A percentile compares a stretch with the other conserved stretches of the same genome.
phyloP scores from a whole-genome alignment of 2,797 vertebrate genomes.

The Sebastes melanostomus region DNA sequence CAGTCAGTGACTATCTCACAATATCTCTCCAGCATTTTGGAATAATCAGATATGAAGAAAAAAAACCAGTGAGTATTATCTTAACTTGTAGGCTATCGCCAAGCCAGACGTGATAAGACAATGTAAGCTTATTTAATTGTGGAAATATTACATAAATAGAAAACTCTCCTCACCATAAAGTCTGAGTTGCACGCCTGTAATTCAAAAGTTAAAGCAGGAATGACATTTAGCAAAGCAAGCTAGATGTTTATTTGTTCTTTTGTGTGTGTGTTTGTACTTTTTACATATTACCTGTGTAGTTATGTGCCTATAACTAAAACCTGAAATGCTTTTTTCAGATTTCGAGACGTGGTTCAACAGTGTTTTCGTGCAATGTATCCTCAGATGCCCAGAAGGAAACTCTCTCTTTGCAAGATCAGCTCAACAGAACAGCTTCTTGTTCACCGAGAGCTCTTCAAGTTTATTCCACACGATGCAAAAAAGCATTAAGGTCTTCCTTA shows the following conservation, averaged over 20 bases:
- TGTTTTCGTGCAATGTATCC: neutral
- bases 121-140: constrained; percentile 25
- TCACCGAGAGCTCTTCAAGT: neutral
- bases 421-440: neutral
- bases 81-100: neutral
- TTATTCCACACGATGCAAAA: constrained; percentile 25
- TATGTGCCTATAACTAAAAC: neutral
- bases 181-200: neutral
- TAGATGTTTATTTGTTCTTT: neutral
- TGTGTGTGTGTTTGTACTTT: neutral
- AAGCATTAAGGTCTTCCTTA: neutral
- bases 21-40: constrained; percentile 74
- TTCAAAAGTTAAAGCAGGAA: constrained; percentile 1
- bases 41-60: constrained; percentile 29
- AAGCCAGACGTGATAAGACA: neutral
- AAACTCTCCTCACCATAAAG: neutral
- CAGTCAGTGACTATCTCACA: neutral
- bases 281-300: neutral
- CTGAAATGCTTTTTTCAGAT: neutral
- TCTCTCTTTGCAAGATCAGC: neutral
- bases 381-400: neutral
- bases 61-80: neutral
- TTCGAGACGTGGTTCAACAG: neutral
- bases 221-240: neutral
- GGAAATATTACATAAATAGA: constrained; percentile 14